Conservation (phyloP, 2,888 invertebrate species). For the Torymus aiolomorphi region DNA sequence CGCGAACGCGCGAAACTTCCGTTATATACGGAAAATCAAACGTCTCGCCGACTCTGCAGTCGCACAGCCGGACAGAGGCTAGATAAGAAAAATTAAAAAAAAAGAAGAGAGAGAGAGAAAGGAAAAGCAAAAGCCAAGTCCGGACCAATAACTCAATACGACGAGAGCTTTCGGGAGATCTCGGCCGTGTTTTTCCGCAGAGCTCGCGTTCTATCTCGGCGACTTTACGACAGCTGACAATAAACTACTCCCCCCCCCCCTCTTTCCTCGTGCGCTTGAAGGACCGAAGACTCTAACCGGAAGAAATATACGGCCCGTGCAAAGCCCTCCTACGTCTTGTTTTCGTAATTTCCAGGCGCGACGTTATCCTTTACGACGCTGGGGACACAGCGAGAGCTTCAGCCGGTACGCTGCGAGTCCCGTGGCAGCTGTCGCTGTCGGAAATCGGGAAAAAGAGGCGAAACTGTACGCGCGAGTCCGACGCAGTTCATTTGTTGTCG, state of each 20-base stretch:
- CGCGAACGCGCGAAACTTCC: constrained; percentile 13
- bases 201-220: background rate
- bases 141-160: constrained; percentile 22
- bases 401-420: background rate
- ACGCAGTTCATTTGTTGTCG: no score
- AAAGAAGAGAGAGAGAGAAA: no score
- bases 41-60: no score
- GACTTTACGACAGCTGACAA: background rate
- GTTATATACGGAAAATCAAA: background rate
- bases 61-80: no score
- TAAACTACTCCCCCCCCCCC: constrained; percentile 10
- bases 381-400: no score
- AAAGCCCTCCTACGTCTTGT: constrained; percentile 41
- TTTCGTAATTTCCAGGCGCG: constrained; percentile 45
- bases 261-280: background rate
- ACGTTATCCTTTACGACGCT: constrained; percentile 27
- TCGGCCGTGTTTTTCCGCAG: background rate
- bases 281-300: background rate
- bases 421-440: no score
- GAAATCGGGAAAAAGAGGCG: no score
- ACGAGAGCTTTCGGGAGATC: background rate
- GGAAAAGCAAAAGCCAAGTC: background rate
- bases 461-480: no score
- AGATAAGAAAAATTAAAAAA: no score
- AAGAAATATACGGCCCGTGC: background rate